A percentile compares a stretch with the other conserved stretches of the same genome.
These are phyloP conservation scores for Tenebrio molitor DNA, from an alignment of 1,140 invertebrate genomes.

Conservation along the genomic window DNA sequence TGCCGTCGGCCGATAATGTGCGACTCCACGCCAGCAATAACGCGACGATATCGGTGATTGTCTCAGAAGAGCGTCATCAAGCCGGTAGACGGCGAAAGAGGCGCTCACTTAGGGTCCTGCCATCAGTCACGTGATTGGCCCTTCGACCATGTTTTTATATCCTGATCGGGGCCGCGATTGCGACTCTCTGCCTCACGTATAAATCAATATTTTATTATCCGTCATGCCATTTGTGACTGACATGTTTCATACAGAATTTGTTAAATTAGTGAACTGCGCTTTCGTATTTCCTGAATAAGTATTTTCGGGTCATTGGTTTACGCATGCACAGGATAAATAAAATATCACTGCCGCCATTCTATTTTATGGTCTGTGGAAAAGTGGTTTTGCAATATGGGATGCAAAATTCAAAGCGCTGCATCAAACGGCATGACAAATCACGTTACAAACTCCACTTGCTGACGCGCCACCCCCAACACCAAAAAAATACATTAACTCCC, in stretches of 20 bases:
- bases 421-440: slow-evolving; percentile 60
- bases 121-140: slow-evolving; percentile 10
- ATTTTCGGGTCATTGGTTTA: slow-evolving; percentile 64
- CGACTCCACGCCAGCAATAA: slow-evolving; percentile 34
- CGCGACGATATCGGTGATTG: slow-evolving; percentile 39
- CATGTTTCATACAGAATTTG: slow-evolving; percentile 54
- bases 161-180: slow-evolving; percentile 18
- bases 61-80: slow-evolving; percentile 44
- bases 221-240: slow-evolving; percentile 52
- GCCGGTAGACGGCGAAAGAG: slow-evolving; percentile 39
- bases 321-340: slow-evolving; percentile 64
- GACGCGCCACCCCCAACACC: neutral
- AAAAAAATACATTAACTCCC: slow-evolving; percentile 6
- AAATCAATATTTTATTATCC: slow-evolving; percentile 56
- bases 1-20: slow-evolving; percentile 27
- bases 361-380: slow-evolving; percentile 64
- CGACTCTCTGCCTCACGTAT: slow-evolving; percentile 31
- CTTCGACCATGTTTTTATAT: slow-evolving; percentile 46
- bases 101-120: slow-evolving; percentile 19
- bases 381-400: slow-evolving; percentile 62
- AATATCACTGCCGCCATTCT: slow-evolving; percentile 63
- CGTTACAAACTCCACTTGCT: slow-evolving; percentile 15
- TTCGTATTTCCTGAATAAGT: slow-evolving; percentile 57
- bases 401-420: slow-evolving; percentile 59
- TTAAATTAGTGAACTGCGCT: slow-evolving; percentile 52